A percentile compares a stretch with the other conserved stretches of the same genome.
These are phyloP conservation scores for Eustalomyia histrio DNA, from an alignment of 2,888 invertebrate genomes.

Conservation along the genomic window DNA sequence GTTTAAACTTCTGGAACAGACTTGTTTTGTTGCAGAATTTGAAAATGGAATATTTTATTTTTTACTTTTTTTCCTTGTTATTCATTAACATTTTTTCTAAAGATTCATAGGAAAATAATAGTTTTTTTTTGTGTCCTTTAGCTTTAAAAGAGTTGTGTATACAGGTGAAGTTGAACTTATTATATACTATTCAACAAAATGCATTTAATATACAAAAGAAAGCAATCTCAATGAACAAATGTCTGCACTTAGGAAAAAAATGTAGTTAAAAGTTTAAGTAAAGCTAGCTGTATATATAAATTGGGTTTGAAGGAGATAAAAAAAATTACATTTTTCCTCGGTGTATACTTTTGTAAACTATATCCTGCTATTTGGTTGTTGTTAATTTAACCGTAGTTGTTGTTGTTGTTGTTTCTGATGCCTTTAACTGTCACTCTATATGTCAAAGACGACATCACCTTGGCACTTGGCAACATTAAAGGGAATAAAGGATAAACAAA, in stretches of 20 bases:
- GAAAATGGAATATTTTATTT: conserved; percentile 49
- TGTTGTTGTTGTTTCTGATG: conserved; percentile 50
- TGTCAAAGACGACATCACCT: conserved; percentile 62
- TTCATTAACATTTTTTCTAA: conserved; percentile 20
- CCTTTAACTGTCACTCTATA: conserved; percentile 60
- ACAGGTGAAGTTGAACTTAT: conserved; percentile 36
- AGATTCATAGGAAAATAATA: conserved; percentile 23
- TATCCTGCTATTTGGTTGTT: conserved; percentile 35
- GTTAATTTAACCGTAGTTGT: conserved; percentile 45
- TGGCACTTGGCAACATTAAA: conserved; percentile 63
- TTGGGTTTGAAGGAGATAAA: too few species aligned
- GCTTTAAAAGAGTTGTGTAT: background rate
- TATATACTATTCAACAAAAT: conserved; percentile 33
- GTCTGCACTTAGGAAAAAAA: too few species aligned
- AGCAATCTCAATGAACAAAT: too few species aligned
- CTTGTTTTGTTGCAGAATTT: conserved; percentile 53
- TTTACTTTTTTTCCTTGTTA: conserved; percentile 16
- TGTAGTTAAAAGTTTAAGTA: too few species aligned
- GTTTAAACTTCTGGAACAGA: conserved; percentile 17
- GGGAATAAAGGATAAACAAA: conserved; percentile 59
- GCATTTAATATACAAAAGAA: background rate
- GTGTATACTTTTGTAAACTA: conserved; percentile 34
- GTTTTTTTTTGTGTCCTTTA: conserved; percentile 16
- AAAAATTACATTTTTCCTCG: too few species aligned
- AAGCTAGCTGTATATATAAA: too few species aligned